A percentile compares a stretch with the other conserved stretches of the same genome.
phyloP scores from a whole-genome alignment of 2,888 invertebrate species.

The Strigamia maritima region DNA sequence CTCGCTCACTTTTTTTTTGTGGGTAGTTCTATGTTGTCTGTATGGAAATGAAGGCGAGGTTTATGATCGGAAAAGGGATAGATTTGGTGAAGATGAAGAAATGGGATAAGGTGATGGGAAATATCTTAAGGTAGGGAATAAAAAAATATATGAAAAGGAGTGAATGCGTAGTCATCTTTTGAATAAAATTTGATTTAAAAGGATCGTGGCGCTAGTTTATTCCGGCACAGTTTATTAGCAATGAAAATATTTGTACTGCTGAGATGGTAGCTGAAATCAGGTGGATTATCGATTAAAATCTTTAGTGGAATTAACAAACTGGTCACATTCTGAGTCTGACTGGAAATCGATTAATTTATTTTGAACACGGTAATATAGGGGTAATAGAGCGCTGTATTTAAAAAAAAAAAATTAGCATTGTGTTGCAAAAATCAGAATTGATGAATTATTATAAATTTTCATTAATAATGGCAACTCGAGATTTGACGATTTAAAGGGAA shows the following conservation, averaged over 20 bases:
- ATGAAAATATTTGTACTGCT: background rate
- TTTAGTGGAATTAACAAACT: background rate
- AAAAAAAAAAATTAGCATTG: too few relatives aligned
- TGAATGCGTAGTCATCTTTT: background rate
- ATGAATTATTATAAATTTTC: too few relatives aligned
- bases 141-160: background rate
- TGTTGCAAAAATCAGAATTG: too few relatives aligned
- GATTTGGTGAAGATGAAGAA: slow-evolving; percentile 11
- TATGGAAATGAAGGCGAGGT: slow-evolving; percentile 11
- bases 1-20: background rate
- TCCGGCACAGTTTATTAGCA: background rate
- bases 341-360: background rate
- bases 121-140: background rate
- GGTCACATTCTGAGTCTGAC: background rate
- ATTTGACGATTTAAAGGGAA: too few relatives aligned
- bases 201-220: background rate
- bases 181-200: background rate
- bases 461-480: too few relatives aligned
- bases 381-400: background rate
- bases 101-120: slow-evolving; percentile 9
- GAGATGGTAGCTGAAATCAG: background rate
- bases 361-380: background rate
- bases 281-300: background rate
- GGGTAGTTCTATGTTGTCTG: background rate
- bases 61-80: background rate